Base-by-base conservation (phyloP, 1,140 invertebrate genomes). In the Solenopsis fugax region DNA sequence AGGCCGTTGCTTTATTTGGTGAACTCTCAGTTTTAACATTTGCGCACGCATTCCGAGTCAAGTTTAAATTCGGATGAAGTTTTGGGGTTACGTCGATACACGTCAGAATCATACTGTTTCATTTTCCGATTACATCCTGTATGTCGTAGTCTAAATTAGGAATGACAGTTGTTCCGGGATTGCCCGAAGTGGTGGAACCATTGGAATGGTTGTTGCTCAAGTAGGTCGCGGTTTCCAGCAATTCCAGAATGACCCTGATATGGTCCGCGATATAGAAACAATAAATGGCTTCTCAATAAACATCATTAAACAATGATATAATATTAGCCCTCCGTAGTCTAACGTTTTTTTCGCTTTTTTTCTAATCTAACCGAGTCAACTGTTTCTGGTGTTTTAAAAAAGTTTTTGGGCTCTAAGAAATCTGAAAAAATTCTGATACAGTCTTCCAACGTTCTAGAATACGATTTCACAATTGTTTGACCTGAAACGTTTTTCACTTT, bases 131-230 rank as follows among this genome's bases (percentile, higher is more conserved):
- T 71, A 29, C 37, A 69, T 34, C 12, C 16, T 34, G 50, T 71
- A 71, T 69, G 12, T 54, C 21, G 34, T 81, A 56, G 16, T 29
- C 21, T 34, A 10, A 29, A 5, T 41, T 29, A 58, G 65, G 50
- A 58, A 56, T 56, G 78, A 71, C 37, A 56, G 62, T 58, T 54
- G 58, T 81, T 37, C 37, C 41, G 12, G 52, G 37, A 58, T 71
- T 58, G 64, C 13, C 21, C 65, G 65, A 81, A 29, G 64, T 24
- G 21, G 64, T 24, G 21, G 56, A 37, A 41, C 34, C 34, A n/a
- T 21, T 16, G 77, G 77, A 71, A 71, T 71, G 50, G 50, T 34
- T 58, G 65, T 69, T 71, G 41, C 50, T 71, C 41, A 37, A 24
- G 54, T 41, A 29, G 50, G 16, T 41, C 21, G 65, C 21, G 65